Conservation (phyloP, 2,113 vertebrate species). For the Bos taurus region ARS-UCD2.0 NC_037329.1:32930001-32930500, state of each 20-base stretch:
- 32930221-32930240: neutral
- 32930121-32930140: neutral
- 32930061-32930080: neutral
- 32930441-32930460: neutral
- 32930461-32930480: neutral
- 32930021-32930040: neutral
- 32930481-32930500: neutral
- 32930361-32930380: neutral
- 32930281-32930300: neutral
- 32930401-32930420: neutral
- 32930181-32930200: neutral
- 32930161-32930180: neutral
- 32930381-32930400: neutral
- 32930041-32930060: neutral
- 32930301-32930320: neutral
- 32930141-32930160: neutral
- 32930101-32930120: neutral
- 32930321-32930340: neutral
- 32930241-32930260: neutral
- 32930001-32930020: neutral
- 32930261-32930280: neutral
- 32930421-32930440: neutral
- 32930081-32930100: neutral
- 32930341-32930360: neutral
- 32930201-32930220: neutral